Conservation (phyloP, 2,797 vertebrate genomes). For the Myripristis murdjan region DNA sequence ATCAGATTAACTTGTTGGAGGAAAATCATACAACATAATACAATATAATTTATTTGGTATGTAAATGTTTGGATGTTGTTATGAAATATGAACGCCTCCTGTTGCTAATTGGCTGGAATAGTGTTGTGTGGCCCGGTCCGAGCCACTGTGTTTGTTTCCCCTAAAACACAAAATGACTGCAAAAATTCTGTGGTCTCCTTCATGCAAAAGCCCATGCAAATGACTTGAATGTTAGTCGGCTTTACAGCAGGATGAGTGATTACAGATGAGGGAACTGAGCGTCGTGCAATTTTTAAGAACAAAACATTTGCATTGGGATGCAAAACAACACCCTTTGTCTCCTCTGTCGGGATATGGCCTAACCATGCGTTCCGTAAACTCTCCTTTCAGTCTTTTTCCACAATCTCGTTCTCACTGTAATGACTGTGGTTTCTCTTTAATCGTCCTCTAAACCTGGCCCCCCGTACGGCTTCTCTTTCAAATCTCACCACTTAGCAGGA, state of each 20-base stretch:
- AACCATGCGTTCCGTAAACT: too few species aligned
- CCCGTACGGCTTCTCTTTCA: neutral
- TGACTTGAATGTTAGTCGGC: constrained; percentile 26
- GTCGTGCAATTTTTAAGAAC: neutral
- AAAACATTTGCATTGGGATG: constrained; percentile 44
- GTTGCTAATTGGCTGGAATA: too few species aligned
- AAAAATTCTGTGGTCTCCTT: neutral
- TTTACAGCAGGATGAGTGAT: constrained; percentile 15
- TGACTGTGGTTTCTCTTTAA: neutral
- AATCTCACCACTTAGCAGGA: neutral
- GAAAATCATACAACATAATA: too few species aligned
- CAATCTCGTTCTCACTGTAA: too few species aligned
- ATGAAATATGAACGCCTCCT: too few species aligned
- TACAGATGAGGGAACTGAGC: constrained; percentile 17
- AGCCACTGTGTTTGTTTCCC: too few species aligned
- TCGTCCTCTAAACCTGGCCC: too few species aligned
- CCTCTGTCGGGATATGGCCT: neutral
- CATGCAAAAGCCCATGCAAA: constrained; percentile 63
- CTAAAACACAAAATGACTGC: constrained; percentile 31
- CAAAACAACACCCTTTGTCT: constrained; percentile 6
- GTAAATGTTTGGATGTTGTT: too few species aligned
- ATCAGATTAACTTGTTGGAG: too few species aligned
- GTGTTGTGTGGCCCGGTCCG: too few species aligned
- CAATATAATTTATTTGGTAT: too few species aligned
- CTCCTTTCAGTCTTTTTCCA: too few species aligned